A percentile compares a stretch with the other conserved stretches of the same genome.
Conservation (phyloP, 2,797 vertebrate genomes). For the Tokudaia muenninki region DNA sequence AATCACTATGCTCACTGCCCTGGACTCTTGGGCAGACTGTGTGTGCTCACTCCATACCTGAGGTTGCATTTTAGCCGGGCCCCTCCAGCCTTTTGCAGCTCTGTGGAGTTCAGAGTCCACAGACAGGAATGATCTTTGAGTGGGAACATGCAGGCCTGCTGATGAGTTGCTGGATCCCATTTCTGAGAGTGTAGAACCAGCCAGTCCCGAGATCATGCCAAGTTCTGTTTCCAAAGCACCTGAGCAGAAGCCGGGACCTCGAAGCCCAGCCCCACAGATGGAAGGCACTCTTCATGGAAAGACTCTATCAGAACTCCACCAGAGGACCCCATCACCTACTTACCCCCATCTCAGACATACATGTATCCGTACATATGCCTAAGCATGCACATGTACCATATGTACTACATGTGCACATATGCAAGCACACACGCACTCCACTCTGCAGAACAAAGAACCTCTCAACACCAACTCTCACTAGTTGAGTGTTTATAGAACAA, state of each 20-base stretch:
- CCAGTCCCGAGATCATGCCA: background rate
- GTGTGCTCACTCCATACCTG: too few species aligned
- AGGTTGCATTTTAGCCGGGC: background rate
- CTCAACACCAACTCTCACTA: background rate
- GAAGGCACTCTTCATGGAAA: background rate
- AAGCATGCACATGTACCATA: too few species aligned
- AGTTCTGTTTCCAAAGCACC: background rate
- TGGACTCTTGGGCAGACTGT: background rate
- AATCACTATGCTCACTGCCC: rapidly evolving
- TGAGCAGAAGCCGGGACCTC: background rate
- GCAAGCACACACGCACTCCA: background rate
- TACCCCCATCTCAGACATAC: background rate
- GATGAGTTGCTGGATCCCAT: background rate
- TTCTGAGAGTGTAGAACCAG: background rate
- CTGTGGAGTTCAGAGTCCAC: background rate
- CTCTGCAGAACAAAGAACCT: background rate
- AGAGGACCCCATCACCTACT: background rate
- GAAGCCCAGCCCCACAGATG: background rate
- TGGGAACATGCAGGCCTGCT: background rate
- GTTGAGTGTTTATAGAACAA: background rate
- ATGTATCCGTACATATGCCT: background rate
- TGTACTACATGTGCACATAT: background rate
- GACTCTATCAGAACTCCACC: background rate
- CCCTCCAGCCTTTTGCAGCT: background rate
- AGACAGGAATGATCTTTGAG: background rate